Base-by-base conservation (phyloP, 2,888 invertebrate species). In the Eupeodes luniger region DNA sequence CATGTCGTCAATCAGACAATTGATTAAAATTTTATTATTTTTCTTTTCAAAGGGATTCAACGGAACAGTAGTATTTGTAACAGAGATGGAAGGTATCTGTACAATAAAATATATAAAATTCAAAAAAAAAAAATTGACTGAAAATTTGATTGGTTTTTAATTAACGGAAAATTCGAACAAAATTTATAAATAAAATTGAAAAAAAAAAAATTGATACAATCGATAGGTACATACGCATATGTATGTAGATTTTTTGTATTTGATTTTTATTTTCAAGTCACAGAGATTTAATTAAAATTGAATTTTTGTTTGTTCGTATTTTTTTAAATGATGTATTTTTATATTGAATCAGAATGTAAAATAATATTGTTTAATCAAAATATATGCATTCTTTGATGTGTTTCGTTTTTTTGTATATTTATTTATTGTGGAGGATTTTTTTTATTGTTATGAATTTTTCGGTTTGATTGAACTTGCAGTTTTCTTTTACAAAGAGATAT, bases 141-240 rank as follows among this genome's bases (percentile, higher is more conserved):
- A 89, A 91, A 91, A 90, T 91, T 91, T 92, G 92, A 91, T 92
- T 92, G 91, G 92, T 91, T 92, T 92, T 92, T 92, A 92, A 93
- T 92, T 92, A 92, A 91, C 90, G 90, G 77, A 90, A 91, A 91
- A 91, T 91, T 91, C 83, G 53, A 78, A 81, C 74, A 72, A 81
- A 81, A 74, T 78, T 74, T 81, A 44, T 64, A 55, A 47, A 79
- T 69, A 55, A 70, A 70, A 70, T 55, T 70, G 70, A 5, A 7
- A 70, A 70, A 2, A 70, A 2, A 40, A 10, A 40, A 40, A 10
- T 7, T 34, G 59, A 9, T 36, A 57, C 57, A 57, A 14, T 34
- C 57, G 34, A 7, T 40, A 40, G 40, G 36, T 36, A 36, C 7
- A 53, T 72, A 49, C 49, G 27, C 44, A 53, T 64, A 53, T 66